These are phyloP conservation scores for Brachirus orientalis DNA, from an alignment of 2,113 vertebrate species.

Conservation along the genomic window DNA sequence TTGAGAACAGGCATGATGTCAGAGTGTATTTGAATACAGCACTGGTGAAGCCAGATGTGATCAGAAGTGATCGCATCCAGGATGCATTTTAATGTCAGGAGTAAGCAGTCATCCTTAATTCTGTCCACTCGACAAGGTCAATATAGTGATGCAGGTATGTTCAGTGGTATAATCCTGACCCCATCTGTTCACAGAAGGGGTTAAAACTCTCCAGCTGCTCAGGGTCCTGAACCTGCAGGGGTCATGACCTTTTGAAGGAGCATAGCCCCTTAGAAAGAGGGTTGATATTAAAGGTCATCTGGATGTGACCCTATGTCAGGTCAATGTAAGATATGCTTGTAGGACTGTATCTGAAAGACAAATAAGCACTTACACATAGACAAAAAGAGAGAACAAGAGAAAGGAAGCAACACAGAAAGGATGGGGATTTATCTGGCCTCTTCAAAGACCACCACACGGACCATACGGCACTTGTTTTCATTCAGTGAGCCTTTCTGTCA, in stretches of 20 bases:
- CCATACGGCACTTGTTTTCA: slow-evolving; percentile 31
- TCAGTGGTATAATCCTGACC: slow-evolving; percentile 45
- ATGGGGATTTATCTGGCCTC: slow-evolving; percentile 32
- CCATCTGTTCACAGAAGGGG: slow-evolving; percentile 31
- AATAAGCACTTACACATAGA: neutral
- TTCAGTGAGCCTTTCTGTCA: slow-evolving; percentile 37
- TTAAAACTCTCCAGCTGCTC: slow-evolving; percentile 36
- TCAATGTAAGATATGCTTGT: slow-evolving; percentile 6
- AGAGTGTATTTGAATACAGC: too few relatives aligned
- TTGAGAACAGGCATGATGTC: too few relatives aligned
- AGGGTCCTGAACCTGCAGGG: slow-evolving; percentile 10
- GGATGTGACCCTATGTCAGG: slow-evolving; percentile 29
- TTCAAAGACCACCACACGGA: slow-evolving; percentile 37
- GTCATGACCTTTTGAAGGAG: slow-evolving; percentile 35
- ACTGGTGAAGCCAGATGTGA: too few relatives aligned
- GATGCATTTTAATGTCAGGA: too few relatives aligned
- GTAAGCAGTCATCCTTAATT: too few relatives aligned
- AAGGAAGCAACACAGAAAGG: too few relatives aligned
- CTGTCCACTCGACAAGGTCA: too few relatives aligned
- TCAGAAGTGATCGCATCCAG: too few relatives aligned
- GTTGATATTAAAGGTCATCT: slow-evolving; percentile 35
- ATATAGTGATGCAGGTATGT: neutral
- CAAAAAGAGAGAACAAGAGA: neutral
- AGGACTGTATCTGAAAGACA: neutral
- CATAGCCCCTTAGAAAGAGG: neutral